These are phyloP conservation scores for Leptopterna dolabrata DNA, from an alignment of 2,888 invertebrate species.

Conservation along the genomic window DNA sequence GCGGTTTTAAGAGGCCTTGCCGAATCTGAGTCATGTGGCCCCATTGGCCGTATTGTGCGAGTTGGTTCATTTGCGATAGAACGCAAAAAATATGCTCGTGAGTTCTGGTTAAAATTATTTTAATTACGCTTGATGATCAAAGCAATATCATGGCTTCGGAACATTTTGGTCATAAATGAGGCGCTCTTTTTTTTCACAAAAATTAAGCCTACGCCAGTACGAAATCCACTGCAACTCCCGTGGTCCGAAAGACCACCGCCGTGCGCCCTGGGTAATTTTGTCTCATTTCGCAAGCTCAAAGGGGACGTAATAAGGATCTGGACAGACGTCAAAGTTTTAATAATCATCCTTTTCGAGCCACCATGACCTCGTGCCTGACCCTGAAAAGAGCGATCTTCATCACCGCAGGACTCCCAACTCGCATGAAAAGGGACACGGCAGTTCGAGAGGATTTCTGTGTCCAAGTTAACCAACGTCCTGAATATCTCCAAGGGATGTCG, in stretches of 20 bases:
- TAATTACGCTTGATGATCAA: neutral
- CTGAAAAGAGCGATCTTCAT: neutral
- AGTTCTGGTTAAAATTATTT: neutral
- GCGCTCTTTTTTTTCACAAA: neutral
- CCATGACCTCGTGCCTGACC: neutral
- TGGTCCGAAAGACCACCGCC: neutral
- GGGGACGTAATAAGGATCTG: neutral
- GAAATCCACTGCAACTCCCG: neutral
- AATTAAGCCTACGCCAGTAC: neutral
- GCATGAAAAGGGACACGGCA: neutral
- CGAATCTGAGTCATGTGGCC: too few relatives aligned
- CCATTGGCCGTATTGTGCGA: too few relatives aligned
- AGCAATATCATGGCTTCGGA: neutral
- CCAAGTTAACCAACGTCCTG: neutral
- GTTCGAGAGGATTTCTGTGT: neutral
- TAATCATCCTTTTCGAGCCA: slow-evolving; percentile 30
- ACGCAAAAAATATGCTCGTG: neutral
- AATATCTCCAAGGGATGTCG: neutral
- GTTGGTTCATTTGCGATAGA: too few relatives aligned
- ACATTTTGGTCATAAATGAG: too few relatives aligned
- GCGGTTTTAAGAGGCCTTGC: too few relatives aligned
- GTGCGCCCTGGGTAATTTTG: neutral
- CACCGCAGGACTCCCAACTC: neutral
- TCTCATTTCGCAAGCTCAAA: neutral
- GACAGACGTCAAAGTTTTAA: slow-evolving; percentile 33